Conservation (phyloP, 2,888 invertebrate genomes). For the Entomobrya proxima region DNA sequence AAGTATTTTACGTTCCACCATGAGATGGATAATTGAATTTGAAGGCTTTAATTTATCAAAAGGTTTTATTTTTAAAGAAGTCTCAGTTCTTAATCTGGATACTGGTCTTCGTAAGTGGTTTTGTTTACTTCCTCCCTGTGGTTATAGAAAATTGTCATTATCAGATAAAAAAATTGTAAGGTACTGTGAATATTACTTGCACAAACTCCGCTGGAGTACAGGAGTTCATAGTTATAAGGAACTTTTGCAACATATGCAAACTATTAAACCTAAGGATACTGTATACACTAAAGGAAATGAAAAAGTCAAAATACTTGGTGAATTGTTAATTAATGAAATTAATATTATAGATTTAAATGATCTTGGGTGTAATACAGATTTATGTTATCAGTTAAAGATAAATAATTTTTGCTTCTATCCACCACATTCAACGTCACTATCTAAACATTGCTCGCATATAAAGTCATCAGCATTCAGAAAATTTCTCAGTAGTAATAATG, state of each 20-base stretch:
- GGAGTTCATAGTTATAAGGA: neutral
- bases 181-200: slow-evolving; percentile 59
- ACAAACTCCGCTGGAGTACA: slow-evolving; percentile 41
- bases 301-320: slow-evolving; percentile 8
- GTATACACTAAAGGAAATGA: slow-evolving; percentile 53
- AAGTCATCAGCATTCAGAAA: neutral
- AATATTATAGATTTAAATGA: slow-evolving; percentile 42
- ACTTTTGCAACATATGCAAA: neutral
- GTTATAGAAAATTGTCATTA: neutral
- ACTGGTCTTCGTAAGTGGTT: neutral
- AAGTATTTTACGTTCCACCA: slow-evolving; percentile 42
- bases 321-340: neutral
- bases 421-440: neutral
- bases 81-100: slow-evolving; percentile 8
- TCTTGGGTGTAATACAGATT: neutral
- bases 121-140: slow-evolving; percentile 30
- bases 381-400: neutral
- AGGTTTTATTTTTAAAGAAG: slow-evolving; percentile 56
- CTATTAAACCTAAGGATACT: neutral
- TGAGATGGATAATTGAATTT: slow-evolving; percentile 61
- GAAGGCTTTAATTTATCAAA: slow-evolving; percentile 49
- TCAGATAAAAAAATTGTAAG: slow-evolving; percentile 20
- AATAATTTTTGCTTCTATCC: too few species aligned
- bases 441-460: neutral
- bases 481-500: neutral